These are phyloP conservation scores for Panagrolaimus sp. DNA, from an alignment of 1,140 invertebrate species.

Conservation along the genomic window DNA sequence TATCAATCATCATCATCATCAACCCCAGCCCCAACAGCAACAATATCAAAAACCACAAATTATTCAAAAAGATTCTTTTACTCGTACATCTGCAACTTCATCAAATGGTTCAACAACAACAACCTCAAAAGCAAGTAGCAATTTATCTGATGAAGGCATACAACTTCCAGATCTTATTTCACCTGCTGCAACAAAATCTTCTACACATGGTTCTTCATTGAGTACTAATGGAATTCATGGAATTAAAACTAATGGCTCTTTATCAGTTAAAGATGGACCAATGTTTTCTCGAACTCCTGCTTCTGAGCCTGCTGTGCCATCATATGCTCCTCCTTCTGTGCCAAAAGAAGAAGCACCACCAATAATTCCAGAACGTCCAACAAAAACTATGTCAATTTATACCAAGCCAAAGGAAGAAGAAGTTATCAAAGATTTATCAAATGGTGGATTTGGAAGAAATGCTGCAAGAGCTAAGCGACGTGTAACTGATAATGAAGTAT, in stretches of 20 bases:
- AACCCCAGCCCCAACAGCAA: not conserved
- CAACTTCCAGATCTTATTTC: not conserved
- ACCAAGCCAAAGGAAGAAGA: constrained; percentile 92
- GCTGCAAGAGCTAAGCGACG: constrained; percentile 69
- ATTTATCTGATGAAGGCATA: constrained; percentile 14
- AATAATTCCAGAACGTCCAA: constrained; percentile 85
- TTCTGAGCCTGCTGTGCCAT: constrained; percentile 20
- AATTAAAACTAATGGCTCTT: constrained; percentile 44
- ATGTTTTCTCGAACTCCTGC: not conserved
- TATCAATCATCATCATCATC: constrained; percentile 19
- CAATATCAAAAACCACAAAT: constrained; percentile 13
- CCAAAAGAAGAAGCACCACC: constrained; percentile 74
- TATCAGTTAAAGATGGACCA: constrained; percentile 8
- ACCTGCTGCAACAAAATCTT: no score
- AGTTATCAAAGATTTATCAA: constrained; percentile 37
- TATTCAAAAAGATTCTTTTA: not conserved
- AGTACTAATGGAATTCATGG: not conserved
- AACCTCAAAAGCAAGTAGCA: not conserved
- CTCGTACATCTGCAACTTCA: not conserved
- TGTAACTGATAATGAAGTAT: constrained; percentile 92
- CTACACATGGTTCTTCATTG: no score
- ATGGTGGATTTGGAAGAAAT: constrained; percentile 61
- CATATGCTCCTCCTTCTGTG: constrained; percentile 54
- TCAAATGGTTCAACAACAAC: not conserved
- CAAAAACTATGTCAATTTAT: constrained; percentile 97